Percentiles rank a stretch among this genome's conserved stretches.
Conservation (phyloP, 2,797 vertebrate genomes). For the Cirrhinus mrigala region DNA sequence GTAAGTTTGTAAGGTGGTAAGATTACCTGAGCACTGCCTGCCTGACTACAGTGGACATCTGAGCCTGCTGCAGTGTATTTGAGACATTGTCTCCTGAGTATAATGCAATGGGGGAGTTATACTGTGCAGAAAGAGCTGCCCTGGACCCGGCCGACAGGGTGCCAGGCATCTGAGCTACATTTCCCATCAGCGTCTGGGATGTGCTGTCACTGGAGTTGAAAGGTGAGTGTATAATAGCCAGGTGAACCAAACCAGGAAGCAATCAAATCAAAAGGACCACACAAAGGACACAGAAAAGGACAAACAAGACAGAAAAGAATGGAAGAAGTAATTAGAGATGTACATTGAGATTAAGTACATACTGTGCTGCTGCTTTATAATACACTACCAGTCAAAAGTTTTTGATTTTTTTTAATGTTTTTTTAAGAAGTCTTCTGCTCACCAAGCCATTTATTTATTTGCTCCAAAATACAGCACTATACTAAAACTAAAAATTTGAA, state of each 20-base stretch:
- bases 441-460: too few relatives aligned
- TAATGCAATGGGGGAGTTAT: slow-evolving; percentile 64
- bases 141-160: slow-evolving; percentile 57
- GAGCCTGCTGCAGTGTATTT: slow-evolving; percentile 60
- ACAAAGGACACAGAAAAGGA: slow-evolving; percentile 55
- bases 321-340: slow-evolving; percentile 55
- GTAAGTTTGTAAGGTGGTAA: neutral
- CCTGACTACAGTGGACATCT: slow-evolving; percentile 58
- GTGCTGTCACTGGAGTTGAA: slow-evolving; percentile 75
- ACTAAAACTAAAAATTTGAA: too few relatives aligned
- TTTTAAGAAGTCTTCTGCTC: too few relatives aligned
- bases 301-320: slow-evolving; percentile 54
- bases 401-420: too few relatives aligned
- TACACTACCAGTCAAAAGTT: too few relatives aligned
- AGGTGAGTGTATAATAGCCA: slow-evolving; percentile 52
- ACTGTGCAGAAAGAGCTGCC: slow-evolving; percentile 58
- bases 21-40: slow-evolving; percentile 61
- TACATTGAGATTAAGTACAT: slow-evolving; percentile 2
- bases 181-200: slow-evolving; percentile 69
- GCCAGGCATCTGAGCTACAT: slow-evolving; percentile 81
- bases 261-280: slow-evolving; percentile 28
- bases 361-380: neutral
- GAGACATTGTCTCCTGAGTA: slow-evolving; percentile 61
- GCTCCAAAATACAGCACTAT: too few relatives aligned
- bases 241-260: slow-evolving; percentile 37